These are phyloP conservation scores for Tyrannus savana DNA, from an alignment of 2,113 vertebrate species.

Conservation along the genomic window DNA sequence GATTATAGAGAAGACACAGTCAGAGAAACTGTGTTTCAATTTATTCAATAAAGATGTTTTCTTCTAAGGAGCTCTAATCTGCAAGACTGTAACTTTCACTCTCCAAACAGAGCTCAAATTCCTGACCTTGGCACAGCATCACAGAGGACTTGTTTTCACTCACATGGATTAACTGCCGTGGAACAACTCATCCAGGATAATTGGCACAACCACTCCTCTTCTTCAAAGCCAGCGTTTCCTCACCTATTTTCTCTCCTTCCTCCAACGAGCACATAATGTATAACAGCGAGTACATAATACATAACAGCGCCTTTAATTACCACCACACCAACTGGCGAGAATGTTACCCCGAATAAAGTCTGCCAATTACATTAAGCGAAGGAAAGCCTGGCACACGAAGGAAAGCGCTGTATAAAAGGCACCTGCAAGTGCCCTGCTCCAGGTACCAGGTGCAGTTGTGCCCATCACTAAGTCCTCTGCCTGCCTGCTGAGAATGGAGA, in stretches of 20 bases:
- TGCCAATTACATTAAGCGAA: background rate
- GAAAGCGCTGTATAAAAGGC: background rate
- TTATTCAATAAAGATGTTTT: background rate
- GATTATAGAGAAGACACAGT: background rate
- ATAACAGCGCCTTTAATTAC: background rate
- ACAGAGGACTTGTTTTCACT: constrained; percentile 29
- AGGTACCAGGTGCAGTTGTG: background rate
- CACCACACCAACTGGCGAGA: background rate
- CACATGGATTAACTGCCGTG: constrained; percentile 14
- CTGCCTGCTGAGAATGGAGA: background rate
- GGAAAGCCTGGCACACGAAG: accelerated
- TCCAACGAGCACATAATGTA: background rate
- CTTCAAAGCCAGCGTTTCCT: constrained; percentile 35
- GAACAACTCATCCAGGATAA: constrained; percentile 30
- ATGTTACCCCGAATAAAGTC: background rate
- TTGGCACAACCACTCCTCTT: constrained; percentile 30
- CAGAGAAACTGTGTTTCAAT: background rate
- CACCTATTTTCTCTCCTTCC: background rate
- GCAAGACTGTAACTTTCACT: constrained; percentile 34
- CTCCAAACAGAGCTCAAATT: background rate
- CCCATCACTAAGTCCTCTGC: accelerated
- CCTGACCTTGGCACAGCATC: constrained; percentile 53
- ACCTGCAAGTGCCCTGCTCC: background rate
- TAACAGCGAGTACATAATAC: background rate
- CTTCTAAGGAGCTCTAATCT: background rate